These are phyloP conservation scores for Nesoenas mayeri DNA, from an alignment of 2,113 vertebrate genomes.

Conservation along the genomic window DNA sequence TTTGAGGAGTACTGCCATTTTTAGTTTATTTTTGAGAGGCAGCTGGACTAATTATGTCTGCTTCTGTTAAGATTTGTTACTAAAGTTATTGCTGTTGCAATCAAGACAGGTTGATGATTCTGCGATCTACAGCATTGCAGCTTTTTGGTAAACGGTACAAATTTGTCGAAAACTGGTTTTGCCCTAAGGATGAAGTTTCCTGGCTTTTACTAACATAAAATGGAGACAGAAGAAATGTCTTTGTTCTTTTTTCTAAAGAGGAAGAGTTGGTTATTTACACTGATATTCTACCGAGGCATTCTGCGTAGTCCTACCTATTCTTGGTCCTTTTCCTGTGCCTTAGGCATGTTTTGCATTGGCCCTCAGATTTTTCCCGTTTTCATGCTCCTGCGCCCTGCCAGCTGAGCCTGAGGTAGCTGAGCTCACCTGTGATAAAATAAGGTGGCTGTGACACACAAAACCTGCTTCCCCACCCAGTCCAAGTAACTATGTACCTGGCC, in stretches of 20 bases:
- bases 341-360: background rate
- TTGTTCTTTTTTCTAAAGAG: background rate
- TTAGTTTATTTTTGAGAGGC: background rate
- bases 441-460: background rate
- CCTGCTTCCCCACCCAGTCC: fast-evolving
- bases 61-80: background rate
- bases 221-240: background rate
- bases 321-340: background rate
- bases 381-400: fast-evolving
- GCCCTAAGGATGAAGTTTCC: background rate
- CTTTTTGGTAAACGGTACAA: background rate
- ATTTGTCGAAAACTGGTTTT: background rate
- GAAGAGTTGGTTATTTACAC: background rate
- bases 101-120: background rate
- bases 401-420: background rate
- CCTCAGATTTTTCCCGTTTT: background rate
- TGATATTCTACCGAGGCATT: background rate
- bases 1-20: background rate
- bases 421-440: background rate
- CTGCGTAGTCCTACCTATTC: background rate
- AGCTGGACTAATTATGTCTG: background rate
- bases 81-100: background rate
- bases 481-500: background rate
- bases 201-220: background rate
- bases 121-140: background rate